These are phyloP conservation scores for Athetis lepigone DNA, from an alignment of 2,888 invertebrate genomes.

Conservation along the genomic window DNA sequence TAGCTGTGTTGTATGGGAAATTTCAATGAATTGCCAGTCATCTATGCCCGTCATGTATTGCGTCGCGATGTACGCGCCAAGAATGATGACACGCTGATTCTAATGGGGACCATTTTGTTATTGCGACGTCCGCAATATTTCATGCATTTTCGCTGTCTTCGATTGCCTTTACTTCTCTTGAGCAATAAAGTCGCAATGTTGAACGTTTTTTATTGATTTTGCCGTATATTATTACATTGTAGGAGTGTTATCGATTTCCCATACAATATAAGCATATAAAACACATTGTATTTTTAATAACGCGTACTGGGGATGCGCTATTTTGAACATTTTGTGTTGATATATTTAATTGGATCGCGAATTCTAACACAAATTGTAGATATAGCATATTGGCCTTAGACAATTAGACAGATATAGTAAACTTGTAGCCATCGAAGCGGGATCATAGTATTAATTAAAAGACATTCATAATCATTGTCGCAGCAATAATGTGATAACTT, in stretches of 20 bases:
- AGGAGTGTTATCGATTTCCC: constrained; percentile 45
- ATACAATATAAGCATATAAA: constrained; percentile 45
- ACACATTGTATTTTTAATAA: constrained; percentile 63
- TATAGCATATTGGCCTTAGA: constrained; percentile 88
- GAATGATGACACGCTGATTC: constrained; percentile 30
- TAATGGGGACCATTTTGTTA: constrained; percentile 62
- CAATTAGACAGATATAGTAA: constrained; percentile 81
- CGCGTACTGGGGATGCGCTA: constrained; percentile 81
- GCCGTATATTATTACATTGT: constrained; percentile 1
- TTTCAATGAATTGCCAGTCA: constrained; percentile 13
- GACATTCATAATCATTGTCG: constrained; percentile 74
- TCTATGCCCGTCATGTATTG: constrained; percentile 15
- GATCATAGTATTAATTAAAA: constrained; percentile 86
- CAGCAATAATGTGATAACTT: constrained; percentile 79
- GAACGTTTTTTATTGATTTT: constrained; percentile 16
- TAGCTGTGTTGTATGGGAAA: constrained; percentile 45
- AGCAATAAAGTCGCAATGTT: constrained; percentile 2
- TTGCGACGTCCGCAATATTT: constrained; percentile 38
- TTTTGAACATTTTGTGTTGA: constrained; percentile 85
- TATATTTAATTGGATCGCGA: constrained; percentile 63
- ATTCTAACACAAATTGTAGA: constrained; percentile 87
- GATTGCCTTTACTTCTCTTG: constrained; percentile 18
- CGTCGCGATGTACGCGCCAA: constrained; percentile 3
- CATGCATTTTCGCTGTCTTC: constrained; percentile 51
- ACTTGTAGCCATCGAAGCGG: constrained; percentile 81